These are phyloP conservation scores for Thripadectes ignobilis DNA, from an alignment of 2,797 vertebrate species.

Conservation along the genomic window DNA sequence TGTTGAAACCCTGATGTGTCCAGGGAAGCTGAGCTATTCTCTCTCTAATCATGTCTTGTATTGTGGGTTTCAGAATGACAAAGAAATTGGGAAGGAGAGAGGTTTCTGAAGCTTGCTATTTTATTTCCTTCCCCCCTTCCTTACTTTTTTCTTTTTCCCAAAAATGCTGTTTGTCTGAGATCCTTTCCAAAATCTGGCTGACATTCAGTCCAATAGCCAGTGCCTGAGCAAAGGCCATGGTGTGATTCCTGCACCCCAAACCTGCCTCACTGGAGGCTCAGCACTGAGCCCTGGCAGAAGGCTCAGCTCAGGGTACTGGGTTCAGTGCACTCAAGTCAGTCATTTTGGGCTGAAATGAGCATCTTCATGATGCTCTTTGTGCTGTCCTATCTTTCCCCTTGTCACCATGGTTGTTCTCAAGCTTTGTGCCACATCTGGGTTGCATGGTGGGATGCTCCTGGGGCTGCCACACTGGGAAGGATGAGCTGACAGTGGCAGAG, in stretches of 20 bases:
- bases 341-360: background rate
- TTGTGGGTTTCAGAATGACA: background rate
- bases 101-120: background rate
- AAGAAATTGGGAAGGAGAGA: background rate
- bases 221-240: background rate
- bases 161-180: background rate
- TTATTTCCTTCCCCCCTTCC: fast-evolving
- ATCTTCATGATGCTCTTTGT: background rate
- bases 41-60: background rate
- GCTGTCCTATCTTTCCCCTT: background rate
- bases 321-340: background rate
- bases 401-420: background rate
- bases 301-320: background rate
- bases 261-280: fast-evolving
- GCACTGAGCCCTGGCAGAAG: background rate
- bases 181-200: background rate
- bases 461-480: background rate
- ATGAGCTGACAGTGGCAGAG: background rate
- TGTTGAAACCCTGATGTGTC: background rate
- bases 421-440: background rate
- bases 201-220: background rate
- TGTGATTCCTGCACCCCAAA: background rate
- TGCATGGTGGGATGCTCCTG: background rate
- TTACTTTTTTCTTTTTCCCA: fast-evolving
- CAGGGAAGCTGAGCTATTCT: background rate